phyloP scores from a whole-genome alignment of 2,113 vertebrate species.

The Hassar affinis region DNA sequence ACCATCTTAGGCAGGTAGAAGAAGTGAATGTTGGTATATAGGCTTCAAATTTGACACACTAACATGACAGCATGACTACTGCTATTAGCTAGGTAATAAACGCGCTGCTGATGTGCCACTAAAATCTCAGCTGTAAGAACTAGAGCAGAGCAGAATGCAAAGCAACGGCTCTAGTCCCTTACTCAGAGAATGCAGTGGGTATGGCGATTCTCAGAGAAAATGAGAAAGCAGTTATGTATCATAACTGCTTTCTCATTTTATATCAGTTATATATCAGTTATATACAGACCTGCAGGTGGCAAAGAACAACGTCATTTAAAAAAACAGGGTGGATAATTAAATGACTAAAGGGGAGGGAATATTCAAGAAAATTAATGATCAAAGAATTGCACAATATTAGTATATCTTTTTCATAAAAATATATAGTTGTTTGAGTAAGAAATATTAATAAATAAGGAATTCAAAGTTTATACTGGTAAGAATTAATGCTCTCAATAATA shows the following conservation, averaged over 20 bases:
- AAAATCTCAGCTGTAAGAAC: not conserved
- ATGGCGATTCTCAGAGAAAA: not conserved
- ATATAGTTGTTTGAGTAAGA: not conserved
- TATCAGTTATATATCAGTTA: too few relatives aligned
- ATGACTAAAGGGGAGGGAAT: too few relatives aligned
- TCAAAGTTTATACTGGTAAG: not conserved
- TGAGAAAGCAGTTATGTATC: constrained; percentile 2
- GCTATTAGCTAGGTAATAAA: not conserved
- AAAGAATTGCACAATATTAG: not conserved
- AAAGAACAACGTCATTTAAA: not conserved
- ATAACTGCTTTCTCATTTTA: too few relatives aligned
- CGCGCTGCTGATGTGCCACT: not conserved
- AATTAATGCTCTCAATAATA: not conserved
- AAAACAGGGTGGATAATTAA: not conserved
- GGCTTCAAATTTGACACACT: not conserved
- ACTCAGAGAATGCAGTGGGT: not conserved
- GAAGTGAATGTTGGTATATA: not conserved
- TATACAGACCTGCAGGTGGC: not conserved
- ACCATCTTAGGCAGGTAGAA: not conserved
- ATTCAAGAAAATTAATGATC: not conserved
- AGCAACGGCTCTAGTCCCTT: not conserved
- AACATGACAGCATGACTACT: not conserved
- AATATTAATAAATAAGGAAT: not conserved
- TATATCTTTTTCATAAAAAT: not conserved
- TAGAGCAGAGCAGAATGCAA: not conserved